Base-by-base conservation (phyloP, 2,797 vertebrate species). In the Coregonus suidteri region DNA sequence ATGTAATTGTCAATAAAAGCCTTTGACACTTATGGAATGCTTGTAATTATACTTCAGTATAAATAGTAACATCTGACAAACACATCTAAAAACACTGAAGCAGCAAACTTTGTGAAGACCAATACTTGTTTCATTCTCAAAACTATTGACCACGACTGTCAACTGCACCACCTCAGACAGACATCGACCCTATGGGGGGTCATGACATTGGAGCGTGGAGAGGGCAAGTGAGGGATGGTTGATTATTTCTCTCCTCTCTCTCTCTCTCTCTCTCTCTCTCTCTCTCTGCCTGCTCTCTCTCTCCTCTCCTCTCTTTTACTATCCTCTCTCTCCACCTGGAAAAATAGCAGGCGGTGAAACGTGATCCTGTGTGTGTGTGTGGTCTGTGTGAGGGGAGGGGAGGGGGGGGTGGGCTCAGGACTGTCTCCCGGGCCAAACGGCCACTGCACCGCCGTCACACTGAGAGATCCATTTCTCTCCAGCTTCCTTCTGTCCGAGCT, bases 291-390 rank as follows among this genome's bases (percentile, higher is more conserved):
- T 31, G n/a, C 56, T 71, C n/a, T n/a, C n/a, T 74, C 35, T n/a
- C 34, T 30, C 35, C n/a, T n/a, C 37, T 73, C 56, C 7, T n/a
- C 31, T 47, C 71, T 18, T 15, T 54, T 56, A 25, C 37, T 20
- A 15, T 73, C 75, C 68, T 71, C 73, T 76, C 77, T 7, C 65
- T 84, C 90, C 92, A 93, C 92, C 92, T 93, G 92, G 87, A 91
- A 91, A 93, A 91, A 92, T 87, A 93, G 81, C 83, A 85, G 80
- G 72, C 83, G 75, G 80, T 88, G 93, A 93, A 93, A 93, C 84
- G 76, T 86, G 92, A 94, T 90, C 88, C 83, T 77, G 70, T 76
- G 84, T 74, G 75, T 9, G 67, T 77, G 52, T 25, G 25, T 25
- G 25, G 25, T 25, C 0, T 25, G 25, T 25, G 25, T 51, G 18